Evolutionary conservation across 30 jellyfish, hydroid and myxozoan species (phyloP).

Genomic region (Catostylus mosaicus): DNA sequence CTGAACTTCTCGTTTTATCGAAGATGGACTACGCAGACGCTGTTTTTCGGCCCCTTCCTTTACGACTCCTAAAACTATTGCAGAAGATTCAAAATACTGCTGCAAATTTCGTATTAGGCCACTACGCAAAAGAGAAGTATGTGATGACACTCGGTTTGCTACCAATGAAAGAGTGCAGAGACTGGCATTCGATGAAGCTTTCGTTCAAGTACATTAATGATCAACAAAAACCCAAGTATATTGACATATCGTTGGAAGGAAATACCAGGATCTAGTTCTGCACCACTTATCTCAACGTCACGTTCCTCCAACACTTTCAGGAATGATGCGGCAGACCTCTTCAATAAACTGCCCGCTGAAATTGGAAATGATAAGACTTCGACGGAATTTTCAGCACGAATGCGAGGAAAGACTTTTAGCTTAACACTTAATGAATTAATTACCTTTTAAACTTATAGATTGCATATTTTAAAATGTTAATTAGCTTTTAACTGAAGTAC

Average conservation of each 20-base stretch:
- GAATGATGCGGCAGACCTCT: constrained; percentile 44
- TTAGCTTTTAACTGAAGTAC: too few relatives aligned
- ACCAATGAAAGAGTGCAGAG: constrained; percentile 52
- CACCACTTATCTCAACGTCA: background rate
- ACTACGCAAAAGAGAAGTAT: constrained; percentile 1
- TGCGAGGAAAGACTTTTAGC: constrained; percentile 5
- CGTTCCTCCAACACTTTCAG: constrained; percentile 24
- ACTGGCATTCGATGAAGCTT: constrained; percentile 52
- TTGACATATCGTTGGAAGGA: constrained; percentile 8
- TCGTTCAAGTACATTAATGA: background rate
- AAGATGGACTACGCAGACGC: constrained; percentile 72
- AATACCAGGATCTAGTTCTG: constrained; percentile 20
- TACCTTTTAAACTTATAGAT: too few relatives aligned
- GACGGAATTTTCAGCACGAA: constrained; percentile 39
- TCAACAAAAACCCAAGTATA: constrained; percentile 3
- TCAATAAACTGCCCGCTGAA: constrained; percentile 56
- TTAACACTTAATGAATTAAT: background rate
- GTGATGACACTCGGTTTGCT: background rate
- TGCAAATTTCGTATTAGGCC: constrained; percentile 66
- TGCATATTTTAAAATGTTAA: too few relatives aligned
- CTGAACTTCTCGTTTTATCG: constrained; percentile 73
- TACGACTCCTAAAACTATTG: constrained; percentile 64
- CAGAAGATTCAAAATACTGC: constrained; percentile 65
- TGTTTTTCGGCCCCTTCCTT: constrained; percentile 71
- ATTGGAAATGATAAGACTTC: constrained; percentile 40